Conservation (phyloP, 2,888 invertebrate genomes). For the Stramonita haemastoma region DNA sequence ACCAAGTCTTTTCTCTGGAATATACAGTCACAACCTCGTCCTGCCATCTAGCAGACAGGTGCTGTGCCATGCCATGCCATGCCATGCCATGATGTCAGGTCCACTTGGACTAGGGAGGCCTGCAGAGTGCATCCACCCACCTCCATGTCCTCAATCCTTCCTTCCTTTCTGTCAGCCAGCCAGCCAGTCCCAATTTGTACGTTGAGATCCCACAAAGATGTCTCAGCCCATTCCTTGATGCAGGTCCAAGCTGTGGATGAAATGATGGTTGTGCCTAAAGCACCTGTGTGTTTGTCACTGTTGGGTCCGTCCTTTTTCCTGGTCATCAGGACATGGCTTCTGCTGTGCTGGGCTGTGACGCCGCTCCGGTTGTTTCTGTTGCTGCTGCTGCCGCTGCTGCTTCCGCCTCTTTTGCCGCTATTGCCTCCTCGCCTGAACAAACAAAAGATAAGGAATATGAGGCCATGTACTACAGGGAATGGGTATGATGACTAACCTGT, state of each 20-base stretch:
- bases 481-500: too few species aligned
- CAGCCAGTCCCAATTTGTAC: not conserved
- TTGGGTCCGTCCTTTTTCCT: not conserved
- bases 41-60: not conserved
- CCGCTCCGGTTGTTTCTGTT: not conserved
- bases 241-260: not conserved
- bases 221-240: not conserved
- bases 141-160: too few species aligned
- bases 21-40: not conserved
- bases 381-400: not conserved
- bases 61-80: too few species aligned
- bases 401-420: not conserved
- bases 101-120: too few species aligned
- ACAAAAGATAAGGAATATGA: too few species aligned
- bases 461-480: too few species aligned
- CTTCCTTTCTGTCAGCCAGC: too few species aligned
- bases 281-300: not conserved
- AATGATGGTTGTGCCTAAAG: slow-evolving; percentile 11
- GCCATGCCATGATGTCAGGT: too few species aligned
- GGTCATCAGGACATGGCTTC: slow-evolving; percentile 15
- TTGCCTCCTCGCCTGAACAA: not conserved
- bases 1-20: slow-evolving; percentile 1
- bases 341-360: not conserved
- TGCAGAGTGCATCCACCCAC: too few species aligned
- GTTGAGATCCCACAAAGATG: slow-evolving; percentile 13